These are phyloP conservation scores for Zaprionus nigranus DNA, from an alignment of 1,140 invertebrate species.

Conservation along the genomic window DNA sequence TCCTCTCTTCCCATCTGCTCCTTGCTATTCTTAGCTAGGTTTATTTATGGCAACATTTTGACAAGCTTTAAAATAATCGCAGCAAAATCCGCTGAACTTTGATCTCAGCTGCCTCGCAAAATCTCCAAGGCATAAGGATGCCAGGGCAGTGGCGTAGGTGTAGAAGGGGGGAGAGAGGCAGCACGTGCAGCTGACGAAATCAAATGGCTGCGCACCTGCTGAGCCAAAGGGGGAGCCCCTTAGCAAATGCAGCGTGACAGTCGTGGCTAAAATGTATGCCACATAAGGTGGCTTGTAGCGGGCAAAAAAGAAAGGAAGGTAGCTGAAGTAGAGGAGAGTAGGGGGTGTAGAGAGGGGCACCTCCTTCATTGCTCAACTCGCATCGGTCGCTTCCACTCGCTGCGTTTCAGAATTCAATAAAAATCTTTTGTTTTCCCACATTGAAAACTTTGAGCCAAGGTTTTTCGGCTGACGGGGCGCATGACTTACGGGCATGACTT, in stretches of 20 bases:
- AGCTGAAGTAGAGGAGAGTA: not conserved
- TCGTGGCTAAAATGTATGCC: conserved; percentile 60
- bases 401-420: conserved; percentile 79
- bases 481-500: conserved; percentile 57
- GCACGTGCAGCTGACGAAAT: conserved; percentile 47
- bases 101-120: conserved; percentile 47
- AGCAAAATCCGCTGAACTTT: conserved; percentile 66
- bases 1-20: not conserved
- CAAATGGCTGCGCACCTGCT: conserved; percentile 38
- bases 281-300: conserved; percentile 15
- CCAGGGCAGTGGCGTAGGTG: not conserved
- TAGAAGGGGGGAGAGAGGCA: not conserved
- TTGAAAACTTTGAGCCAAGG: conserved; percentile 80
- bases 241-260: conserved; percentile 75
- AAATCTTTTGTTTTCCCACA: conserved; percentile 76
- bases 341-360: not conserved
- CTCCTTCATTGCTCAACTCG: not conserved
- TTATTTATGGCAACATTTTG: conserved; percentile 76
- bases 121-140: conserved; percentile 21
- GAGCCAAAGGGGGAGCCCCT: not conserved
- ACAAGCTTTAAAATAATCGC: conserved; percentile 71
- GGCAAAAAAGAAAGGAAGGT: not conserved
- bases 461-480: conserved; percentile 62
- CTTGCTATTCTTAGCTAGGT: conserved; percentile 28
- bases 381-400: too few relatives aligned